Percentiles rank a stretch among this genome's conserved stretches.
phyloP scores from a whole-genome alignment of 2,888 invertebrate genomes.

The Slavum lentiscoides region DNA sequence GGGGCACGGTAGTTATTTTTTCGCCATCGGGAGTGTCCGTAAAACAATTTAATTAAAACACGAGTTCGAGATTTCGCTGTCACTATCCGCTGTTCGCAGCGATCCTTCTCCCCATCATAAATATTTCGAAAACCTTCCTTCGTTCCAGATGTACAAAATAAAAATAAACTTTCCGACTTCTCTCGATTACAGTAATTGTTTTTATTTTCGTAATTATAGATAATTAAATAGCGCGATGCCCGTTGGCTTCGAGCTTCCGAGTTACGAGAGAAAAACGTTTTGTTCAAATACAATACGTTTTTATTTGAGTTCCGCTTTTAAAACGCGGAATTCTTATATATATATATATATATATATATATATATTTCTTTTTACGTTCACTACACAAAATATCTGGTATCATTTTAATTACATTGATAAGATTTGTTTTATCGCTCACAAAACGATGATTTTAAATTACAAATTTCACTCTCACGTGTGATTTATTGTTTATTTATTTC shows the following conservation, averaged over 20 bases:
- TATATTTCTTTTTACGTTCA: background rate
- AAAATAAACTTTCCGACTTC: background rate
- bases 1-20: background rate
- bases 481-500: too few species aligned
- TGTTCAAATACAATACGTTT: background rate
- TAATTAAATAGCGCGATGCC: background rate
- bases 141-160: background rate
- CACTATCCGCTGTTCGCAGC: background rate
- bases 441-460: too few species aligned
- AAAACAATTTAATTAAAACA: constrained; percentile 25
- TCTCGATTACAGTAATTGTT: background rate
- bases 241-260: background rate
- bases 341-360: too few species aligned
- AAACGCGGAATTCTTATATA: background rate
- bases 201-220: constrained; percentile 17
- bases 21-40: background rate
- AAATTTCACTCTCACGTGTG: too few species aligned
- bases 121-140: background rate
- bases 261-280: background rate
- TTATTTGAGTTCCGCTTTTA: background rate
- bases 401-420: too few species aligned
- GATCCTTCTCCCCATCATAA: background rate
- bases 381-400: too few species aligned
- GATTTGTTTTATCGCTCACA: too few species aligned
- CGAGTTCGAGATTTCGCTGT: background rate